A percentile compares a stretch with the other conserved stretches of the same genome.
Evolutionary conservation across 1,140 invertebrate species (phyloP).

Genomic region (Danaus plexippus): DNA sequence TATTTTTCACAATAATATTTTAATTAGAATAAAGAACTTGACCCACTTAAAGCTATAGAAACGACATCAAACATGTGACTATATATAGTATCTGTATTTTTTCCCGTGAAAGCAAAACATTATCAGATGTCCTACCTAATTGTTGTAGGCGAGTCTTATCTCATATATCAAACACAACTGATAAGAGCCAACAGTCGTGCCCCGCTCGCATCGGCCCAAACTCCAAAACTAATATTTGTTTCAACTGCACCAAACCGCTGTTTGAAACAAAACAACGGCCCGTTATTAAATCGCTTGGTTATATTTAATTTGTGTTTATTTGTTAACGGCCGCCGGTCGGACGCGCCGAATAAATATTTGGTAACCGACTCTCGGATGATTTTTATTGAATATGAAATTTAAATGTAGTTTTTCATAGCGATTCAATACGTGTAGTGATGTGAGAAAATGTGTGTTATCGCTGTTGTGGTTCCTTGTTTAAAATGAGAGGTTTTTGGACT

Average conservation of each 20-base stretch:
- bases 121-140: conserved; percentile 57
- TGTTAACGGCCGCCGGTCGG: conserved; percentile 13
- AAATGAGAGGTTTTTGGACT: conserved; percentile 55
- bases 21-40: too few species aligned
- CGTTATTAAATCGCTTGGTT: background rate
- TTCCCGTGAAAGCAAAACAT: conserved; percentile 13
- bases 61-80: too few species aligned
- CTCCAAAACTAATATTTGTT: conserved; percentile 17
- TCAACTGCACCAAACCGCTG: conserved; percentile 10
- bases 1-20: too few species aligned
- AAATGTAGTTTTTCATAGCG: background rate
- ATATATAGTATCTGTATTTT: background rate
- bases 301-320: conserved; percentile 26
- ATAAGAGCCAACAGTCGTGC: conserved; percentile 45
- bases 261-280: conserved; percentile 1
- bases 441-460: conserved; percentile 25
- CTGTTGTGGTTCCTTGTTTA: conserved; percentile 15
- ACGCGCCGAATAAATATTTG: conserved; percentile 17
- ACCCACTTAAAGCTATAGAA: too few species aligned
- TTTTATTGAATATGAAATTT: conserved; percentile 9
- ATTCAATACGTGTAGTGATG: conserved; percentile 32
- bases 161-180: conserved; percentile 37
- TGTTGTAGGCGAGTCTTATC: conserved; percentile 56
- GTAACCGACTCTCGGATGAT: conserved; percentile 11
- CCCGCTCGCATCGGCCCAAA: conserved; percentile 18